phyloP scores from a whole-genome alignment of 2,113 vertebrate genomes.

The Cyprinodon tularosa region DNA sequence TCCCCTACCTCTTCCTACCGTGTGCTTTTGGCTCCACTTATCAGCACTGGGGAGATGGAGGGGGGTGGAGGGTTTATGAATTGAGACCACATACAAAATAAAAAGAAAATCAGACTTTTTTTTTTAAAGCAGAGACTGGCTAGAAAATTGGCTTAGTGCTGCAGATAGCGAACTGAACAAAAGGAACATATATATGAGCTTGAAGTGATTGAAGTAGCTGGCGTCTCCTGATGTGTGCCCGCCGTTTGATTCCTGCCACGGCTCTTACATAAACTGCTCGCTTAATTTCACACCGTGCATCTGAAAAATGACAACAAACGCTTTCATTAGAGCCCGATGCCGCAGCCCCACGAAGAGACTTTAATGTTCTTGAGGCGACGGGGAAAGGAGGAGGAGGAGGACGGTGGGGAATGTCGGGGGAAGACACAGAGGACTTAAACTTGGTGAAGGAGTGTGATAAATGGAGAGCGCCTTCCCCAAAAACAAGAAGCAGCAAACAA shows the following conservation, averaged over 20 bases:
- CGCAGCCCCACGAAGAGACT: constrained; percentile 74
- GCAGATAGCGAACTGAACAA: constrained; percentile 88
- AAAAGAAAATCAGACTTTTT: constrained; percentile 86
- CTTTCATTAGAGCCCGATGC: constrained; percentile 87
- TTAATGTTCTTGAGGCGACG: constrained; percentile 77
- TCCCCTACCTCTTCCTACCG: constrained; percentile 26
- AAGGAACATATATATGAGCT: constrained; percentile 89
- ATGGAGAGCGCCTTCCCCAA: constrained; percentile 65
- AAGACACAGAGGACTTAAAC: constrained; percentile 52
- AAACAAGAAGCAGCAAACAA: constrained; percentile 65
- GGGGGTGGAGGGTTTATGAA: constrained; percentile 74
- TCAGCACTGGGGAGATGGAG: constrained; percentile 62
- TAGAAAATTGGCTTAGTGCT: constrained; percentile 96
- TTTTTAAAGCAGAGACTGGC: constrained; percentile 89
- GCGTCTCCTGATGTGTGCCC: constrained; percentile 82
- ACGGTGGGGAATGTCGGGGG: constrained; percentile 20
- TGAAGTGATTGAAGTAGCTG: constrained; percentile 89
- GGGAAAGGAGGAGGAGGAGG: constrained; percentile 49
- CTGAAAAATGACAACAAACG: constrained; percentile 85
- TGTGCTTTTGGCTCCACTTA: constrained; percentile 75
- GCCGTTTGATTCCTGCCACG: constrained; percentile 87
- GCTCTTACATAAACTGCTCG: constrained; percentile 86
- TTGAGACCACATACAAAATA: constrained; percentile 88
- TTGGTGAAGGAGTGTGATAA: constrained; percentile 75
- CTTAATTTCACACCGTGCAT: constrained; percentile 89